Evolutionary conservation across 2,113 vertebrate genomes (phyloP).

Genomic region (Epinephelus cyanopodus): DNA sequence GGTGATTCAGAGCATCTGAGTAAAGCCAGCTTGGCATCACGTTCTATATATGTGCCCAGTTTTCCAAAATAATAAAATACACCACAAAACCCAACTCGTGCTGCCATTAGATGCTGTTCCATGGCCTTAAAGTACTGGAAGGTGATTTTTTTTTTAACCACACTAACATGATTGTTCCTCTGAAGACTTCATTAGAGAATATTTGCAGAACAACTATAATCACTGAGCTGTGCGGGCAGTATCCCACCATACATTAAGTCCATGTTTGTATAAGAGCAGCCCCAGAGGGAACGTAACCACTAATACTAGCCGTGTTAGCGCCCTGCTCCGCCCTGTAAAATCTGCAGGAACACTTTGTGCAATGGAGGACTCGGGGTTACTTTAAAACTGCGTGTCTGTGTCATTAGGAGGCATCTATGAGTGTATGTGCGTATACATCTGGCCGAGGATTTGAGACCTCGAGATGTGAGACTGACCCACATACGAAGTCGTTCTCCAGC

Average conservation of each 20-base stretch:
- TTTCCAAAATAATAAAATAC: constrained; percentile 12
- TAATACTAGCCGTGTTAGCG: constrained; percentile 23
- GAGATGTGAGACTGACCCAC: constrained; percentile 55
- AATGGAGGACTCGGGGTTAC: not conserved
- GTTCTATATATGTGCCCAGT: not conserved
- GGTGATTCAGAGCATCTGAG: not conserved
- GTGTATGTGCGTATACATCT: constrained; percentile 20
- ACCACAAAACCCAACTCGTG: not conserved
- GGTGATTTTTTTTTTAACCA: not conserved
- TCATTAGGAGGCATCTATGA: constrained; percentile 30
- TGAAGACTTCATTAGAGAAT: constrained; percentile 55
- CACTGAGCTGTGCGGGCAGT: constrained; percentile 5
- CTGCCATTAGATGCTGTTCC: not conserved
- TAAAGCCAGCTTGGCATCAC: not conserved
- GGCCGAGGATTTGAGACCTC: constrained; percentile 30
- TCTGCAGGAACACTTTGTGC: constrained; percentile 26
- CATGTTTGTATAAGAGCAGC: constrained; percentile 7
- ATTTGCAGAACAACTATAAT: constrained; percentile 29
- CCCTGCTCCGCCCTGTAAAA: constrained; percentile 5
- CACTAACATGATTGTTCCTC: constrained; percentile 11
- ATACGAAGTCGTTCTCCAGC: constrained; percentile 44
- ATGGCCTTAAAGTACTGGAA: not conserved
- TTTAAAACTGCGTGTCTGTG: constrained; percentile 8
- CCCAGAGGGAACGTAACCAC: constrained; percentile 10
- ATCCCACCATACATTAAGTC: constrained; percentile 3